A percentile compares a stretch with the other conserved stretches of the same genome.
Conservation (phyloP, 2,888 invertebrate species). For the Schrankia costaestrigalis region DNA sequence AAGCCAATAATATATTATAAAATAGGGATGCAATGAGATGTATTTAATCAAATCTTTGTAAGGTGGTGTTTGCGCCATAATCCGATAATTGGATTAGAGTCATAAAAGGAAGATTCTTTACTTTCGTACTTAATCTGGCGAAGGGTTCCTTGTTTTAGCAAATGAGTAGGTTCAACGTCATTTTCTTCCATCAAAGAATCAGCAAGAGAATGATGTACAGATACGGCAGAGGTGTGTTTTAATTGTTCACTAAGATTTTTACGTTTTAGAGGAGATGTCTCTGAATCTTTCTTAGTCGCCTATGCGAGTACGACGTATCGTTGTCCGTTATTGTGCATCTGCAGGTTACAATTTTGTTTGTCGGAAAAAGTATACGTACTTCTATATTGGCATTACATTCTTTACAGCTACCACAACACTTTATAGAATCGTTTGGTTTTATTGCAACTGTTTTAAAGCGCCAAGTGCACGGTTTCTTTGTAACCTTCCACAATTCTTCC, state of each 20-base stretch:
- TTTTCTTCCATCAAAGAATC: slow-evolving; percentile 3
- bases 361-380: too few species aligned
- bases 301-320: too few species aligned
- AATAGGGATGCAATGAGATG: slow-evolving; percentile 1
- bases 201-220: slow-evolving; percentile 1
- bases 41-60: slow-evolving; percentile 2
- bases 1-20: slow-evolving; percentile 2
- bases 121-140: slow-evolving; percentile 1
- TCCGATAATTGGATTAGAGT: slow-evolving; percentile 1
- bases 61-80: slow-evolving; percentile 2
- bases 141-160: slow-evolving; percentile 1
- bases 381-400: too few species aligned
- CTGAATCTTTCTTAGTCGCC: slow-evolving; percentile 1
- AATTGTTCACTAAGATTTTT: slow-evolving; percentile 2
- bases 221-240: slow-evolving; percentile 3
- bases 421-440: too few species aligned
- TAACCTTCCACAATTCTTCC: too few species aligned
- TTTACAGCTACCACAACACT: too few species aligned
- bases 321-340: too few species aligned
- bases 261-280: slow-evolving; percentile 3
- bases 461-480: too few species aligned
- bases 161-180: slow-evolving; percentile 3
- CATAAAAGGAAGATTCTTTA: slow-evolving; percentile 2
- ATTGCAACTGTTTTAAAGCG: too few species aligned
- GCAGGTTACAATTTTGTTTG: too few species aligned